phyloP scores from a whole-genome alignment of 2,888 invertebrate genomes.

The Diaprepes abbreviatus region DNA sequence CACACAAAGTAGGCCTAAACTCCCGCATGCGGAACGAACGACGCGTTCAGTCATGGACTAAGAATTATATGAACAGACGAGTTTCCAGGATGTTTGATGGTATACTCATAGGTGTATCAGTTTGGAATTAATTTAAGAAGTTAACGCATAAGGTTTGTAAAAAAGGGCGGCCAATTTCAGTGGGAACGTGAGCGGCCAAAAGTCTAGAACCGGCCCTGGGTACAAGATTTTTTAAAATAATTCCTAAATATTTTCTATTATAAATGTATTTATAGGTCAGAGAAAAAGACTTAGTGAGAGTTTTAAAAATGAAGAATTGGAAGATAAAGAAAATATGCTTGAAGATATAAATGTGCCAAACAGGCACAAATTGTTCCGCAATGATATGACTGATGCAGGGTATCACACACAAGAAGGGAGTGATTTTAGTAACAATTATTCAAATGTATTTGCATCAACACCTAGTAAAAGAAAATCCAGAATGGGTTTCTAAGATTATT shows the following conservation, averaged over 20 bases:
- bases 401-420: constrained; percentile 59
- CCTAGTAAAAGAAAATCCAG: constrained; percentile 58
- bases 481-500: constrained; percentile 8
- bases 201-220: no score
- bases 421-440: constrained; percentile 46
- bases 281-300: constrained; percentile 66
- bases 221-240: background rate
- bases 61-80: no score
- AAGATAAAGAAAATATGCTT: constrained; percentile 51
- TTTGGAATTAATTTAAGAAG: no score
- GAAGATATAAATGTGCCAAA: constrained; percentile 45
- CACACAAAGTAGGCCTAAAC: no score
- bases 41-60: no score
- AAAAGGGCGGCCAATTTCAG: no score
- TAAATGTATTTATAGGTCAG: constrained; percentile 59
- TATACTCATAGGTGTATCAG: no score
- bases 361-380: constrained; percentile 53
- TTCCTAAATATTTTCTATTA: background rate
- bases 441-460: constrained; percentile 63
- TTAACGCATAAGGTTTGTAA: no score
- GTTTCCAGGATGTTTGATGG: no score
- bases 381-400: constrained; percentile 60
- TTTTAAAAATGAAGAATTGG: constrained; percentile 60
- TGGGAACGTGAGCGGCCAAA: no score
- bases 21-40: no score